phyloP scores from a whole-genome alignment of 2,888 invertebrate genomes.

The Eilema depressum region DNA sequence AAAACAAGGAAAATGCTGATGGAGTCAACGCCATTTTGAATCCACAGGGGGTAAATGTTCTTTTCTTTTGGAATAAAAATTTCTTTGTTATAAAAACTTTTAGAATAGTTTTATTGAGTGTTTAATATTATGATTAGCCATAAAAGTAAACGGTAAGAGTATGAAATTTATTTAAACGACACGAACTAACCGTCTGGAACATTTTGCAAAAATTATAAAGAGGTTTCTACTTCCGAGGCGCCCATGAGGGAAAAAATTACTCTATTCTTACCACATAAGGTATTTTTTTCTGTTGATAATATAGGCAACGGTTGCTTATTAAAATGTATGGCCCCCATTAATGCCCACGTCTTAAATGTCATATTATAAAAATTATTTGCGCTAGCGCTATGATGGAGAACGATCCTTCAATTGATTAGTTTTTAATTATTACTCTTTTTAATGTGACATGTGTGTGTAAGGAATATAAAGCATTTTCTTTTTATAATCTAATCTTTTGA shows the following conservation, averaged over 20 bases:
- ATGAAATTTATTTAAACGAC: constrained; percentile 34
- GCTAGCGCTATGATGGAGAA: constrained; percentile 55
- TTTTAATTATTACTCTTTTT: constrained; percentile 42
- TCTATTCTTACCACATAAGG: neutral
- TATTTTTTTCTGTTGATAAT: constrained; percentile 19
- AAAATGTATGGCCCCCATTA: constrained; percentile 72
- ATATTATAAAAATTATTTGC: constrained; percentile 52
- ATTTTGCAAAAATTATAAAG: constrained; percentile 42
- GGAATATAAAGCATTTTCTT: neutral
- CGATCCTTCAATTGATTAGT: constrained; percentile 48
- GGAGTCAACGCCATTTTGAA: neutral
- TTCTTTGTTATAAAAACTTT: neutral
- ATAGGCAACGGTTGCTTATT: constrained; percentile 48
- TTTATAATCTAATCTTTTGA: constrained; percentile 16
- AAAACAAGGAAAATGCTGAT: neutral
- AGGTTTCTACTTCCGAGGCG: constrained; percentile 24
- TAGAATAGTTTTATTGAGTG: neutral
- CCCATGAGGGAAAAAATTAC: constrained; percentile 19
- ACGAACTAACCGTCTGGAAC: constrained; percentile 24
- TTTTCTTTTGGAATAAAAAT: neutral
- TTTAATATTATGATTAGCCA: constrained; percentile 5
- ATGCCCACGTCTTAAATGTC: constrained; percentile 65
- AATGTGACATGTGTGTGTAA: constrained; percentile 12
- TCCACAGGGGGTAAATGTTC: neutral
- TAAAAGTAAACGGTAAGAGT: constrained; percentile 4